phyloP scores from a whole-genome alignment of 1,140 invertebrate genomes.

The Euwallacea similis region DNA sequence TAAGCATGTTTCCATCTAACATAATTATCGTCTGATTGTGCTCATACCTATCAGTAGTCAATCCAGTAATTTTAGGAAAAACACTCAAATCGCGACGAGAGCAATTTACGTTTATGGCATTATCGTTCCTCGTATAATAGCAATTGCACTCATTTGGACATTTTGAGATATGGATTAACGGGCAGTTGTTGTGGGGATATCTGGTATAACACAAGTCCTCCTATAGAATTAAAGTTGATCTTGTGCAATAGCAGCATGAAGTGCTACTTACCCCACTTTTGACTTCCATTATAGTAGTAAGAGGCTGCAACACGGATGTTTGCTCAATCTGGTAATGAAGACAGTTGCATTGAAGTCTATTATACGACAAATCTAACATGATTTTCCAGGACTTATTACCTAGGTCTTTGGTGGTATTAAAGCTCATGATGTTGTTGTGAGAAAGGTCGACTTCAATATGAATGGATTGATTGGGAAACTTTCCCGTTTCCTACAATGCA shows the following conservation, averaged over 20 bases:
- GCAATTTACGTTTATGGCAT: conserved; percentile 34
- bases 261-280: conserved; percentile 7
- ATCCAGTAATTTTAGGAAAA: conserved; percentile 20
- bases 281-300: background rate
- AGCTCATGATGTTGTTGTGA: conserved; percentile 15
- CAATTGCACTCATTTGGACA: conserved; percentile 39
- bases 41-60: conserved; percentile 1
- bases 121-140: conserved; percentile 17
- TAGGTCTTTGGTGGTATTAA: background rate
- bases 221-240: background rate
- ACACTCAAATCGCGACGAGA: conserved; percentile 16
- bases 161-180: conserved; percentile 12
- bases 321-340: conserved; percentile 1
- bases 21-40: conserved; percentile 4
- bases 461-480: background rate
- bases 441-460: conserved; percentile 30
- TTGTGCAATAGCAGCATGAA: background rate
- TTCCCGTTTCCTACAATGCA: no score
- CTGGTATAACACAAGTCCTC: conserved; percentile 25
- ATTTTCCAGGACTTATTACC: conserved; percentile 7
- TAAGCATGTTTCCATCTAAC: conserved; percentile 11
- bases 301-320: background rate
- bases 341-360: conserved; percentile 20
- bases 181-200: conserved; percentile 13
- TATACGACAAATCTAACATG: conserved; percentile 16